Conservation (phyloP, 30 jellyfish, hydroid and myxozoan genomes). For the Cassiopea andromeda region DNA sequence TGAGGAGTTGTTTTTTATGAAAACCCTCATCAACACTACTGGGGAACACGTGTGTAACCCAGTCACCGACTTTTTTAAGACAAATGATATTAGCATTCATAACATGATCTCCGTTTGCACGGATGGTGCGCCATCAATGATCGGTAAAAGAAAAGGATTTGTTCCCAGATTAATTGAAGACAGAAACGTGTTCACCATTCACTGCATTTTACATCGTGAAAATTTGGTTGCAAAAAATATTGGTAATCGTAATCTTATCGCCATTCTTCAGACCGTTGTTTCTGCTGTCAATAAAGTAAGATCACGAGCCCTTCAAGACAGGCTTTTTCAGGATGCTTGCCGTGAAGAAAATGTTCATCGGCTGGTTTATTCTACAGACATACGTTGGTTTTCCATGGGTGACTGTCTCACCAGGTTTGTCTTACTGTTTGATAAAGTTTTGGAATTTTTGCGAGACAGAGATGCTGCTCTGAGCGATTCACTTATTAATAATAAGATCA, state of each 20-base stretch:
- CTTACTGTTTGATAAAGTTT: background rate
- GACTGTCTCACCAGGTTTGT: background rate
- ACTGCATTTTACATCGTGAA: background rate
- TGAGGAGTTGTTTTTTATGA: conserved; percentile 7
- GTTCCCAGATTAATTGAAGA: background rate
- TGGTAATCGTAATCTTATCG: background rate
- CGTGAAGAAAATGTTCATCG: background rate
- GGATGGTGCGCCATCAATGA: conserved; percentile 47
- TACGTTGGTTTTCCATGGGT: background rate
- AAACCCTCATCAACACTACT: conserved; percentile 27
- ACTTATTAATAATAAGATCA: background rate
- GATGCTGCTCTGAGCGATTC: background rate
- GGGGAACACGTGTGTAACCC: conserved; percentile 13
- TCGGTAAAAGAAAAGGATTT: conserved; percentile 6
- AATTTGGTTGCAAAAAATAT: too few species aligned
- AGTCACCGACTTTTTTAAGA: background rate
- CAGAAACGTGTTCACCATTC: background rate
- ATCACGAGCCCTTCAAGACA: background rate
- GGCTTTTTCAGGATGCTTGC: background rate
- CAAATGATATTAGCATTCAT: background rate
- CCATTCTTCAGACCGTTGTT: background rate
- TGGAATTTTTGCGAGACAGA: background rate
- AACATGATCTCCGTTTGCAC: conserved; percentile 18
- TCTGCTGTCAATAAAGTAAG: background rate
- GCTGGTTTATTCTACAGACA: background rate